Evolutionary conservation across 2,113 vertebrate species (phyloP), one percentile per base, ranked within the genome.

Genomic region (Ictidomys tridecemlineatus): DNA sequence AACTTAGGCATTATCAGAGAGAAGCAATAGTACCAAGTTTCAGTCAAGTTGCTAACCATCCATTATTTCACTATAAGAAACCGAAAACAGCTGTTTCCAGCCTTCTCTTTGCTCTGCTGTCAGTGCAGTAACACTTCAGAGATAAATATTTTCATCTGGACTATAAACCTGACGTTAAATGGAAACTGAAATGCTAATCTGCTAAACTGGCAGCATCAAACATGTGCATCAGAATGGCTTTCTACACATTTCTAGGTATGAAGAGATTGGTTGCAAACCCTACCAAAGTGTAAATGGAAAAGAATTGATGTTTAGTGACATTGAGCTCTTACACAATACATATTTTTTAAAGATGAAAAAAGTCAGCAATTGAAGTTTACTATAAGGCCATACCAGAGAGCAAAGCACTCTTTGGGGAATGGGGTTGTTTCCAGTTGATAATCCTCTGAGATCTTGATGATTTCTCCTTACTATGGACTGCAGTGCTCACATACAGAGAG

Each of bases 21-120:
- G 97, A 97, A 98, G 78, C 74, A 96, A 85, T 86, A 96, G 95
- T 97, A 79, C 93, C 86, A 96, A 97, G 90, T 88, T 89, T 96
- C 42, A 92, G 53, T 95, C 39, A 69, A 92, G 79, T 98, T 98
- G 80, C 86, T 76, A 83, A 84, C 53, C 45, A 34, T 91, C 45
- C 65, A 73, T 96, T 95, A 95, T 97, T 98, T 98, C 94, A 85
- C 97, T 88, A n/a, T 28, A 82, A 80, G 96, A 97, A 93, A 79
- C 94, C 85, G 85, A 92, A 96, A 98, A 87, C 97, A 98, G 96
- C 98, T 98, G 98, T 88, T 97, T 5, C 79, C 85, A 92, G 92
- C 74, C 74, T 92, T 58, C 86, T 30, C 7, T 95, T 95, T 96
- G 63, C n/a, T 82, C 53, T 82, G 24, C 20, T 70, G 8, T 88